Evolutionary conservation across 1,140 invertebrate genomes (phyloP).

Genomic region (Drosophila prosaltans): DNA sequence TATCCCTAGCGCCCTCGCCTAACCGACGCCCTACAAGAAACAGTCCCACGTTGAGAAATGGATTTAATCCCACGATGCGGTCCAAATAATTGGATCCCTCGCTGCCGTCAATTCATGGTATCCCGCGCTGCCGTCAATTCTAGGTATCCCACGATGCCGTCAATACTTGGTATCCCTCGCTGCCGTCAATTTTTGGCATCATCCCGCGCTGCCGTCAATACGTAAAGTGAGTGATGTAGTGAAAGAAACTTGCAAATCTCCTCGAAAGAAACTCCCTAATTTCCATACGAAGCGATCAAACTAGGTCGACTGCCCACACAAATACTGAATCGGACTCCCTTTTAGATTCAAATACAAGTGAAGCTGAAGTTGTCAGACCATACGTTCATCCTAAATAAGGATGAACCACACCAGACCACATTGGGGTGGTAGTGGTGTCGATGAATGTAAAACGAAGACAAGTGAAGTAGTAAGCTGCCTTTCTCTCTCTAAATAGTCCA

Average conservation of each 20-base stretch:
- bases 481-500: conserved; percentile 4
- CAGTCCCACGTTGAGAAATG: conserved; percentile 41
- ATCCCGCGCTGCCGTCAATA: conserved; percentile 52
- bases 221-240: conserved; percentile 31
- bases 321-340: conserved; percentile 4
- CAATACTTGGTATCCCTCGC: conserved; percentile 34
- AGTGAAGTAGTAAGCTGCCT: background rate
- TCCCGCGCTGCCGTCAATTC: conserved; percentile 39
- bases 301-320: background rate
- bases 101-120: conserved; percentile 34
- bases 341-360: conserved; percentile 8
- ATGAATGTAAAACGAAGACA: conserved; percentile 10
- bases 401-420: conserved; percentile 5
- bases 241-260: conserved; percentile 15
- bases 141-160: conserved; percentile 49
- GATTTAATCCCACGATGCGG: background rate
- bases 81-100: conserved; percentile 41
- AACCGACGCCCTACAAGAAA: conserved; percentile 54
- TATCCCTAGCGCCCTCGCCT: conserved; percentile 56
- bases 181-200: conserved; percentile 35
- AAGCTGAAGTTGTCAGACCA: conserved; percentile 13
- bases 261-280: conserved; percentile 17
- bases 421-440: background rate
- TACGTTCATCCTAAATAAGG: background rate
- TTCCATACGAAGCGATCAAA: background rate